Conservation (phyloP, 2,797 vertebrate genomes). For the Propithecus deckenii region DNA sequence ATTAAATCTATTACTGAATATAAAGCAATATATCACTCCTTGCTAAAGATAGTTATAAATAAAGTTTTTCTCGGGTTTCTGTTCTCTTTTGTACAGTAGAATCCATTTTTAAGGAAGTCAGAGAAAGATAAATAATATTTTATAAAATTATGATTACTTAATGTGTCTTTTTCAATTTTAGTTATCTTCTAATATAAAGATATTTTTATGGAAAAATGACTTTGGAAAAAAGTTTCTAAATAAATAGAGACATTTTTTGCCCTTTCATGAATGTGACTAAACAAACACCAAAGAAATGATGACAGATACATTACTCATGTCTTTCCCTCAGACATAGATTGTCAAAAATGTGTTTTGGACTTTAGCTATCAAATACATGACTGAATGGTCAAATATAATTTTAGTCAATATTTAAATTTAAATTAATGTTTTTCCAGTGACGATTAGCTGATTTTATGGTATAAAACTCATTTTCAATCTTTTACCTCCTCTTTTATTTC, state of each 20-base stretch:
- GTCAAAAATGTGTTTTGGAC: constrained; percentile 22
- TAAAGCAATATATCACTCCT: constrained; percentile 57
- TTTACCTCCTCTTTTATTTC: background rate
- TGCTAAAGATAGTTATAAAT: constrained; percentile 40
- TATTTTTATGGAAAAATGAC: constrained; percentile 43
- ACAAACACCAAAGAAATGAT: constrained; percentile 54
- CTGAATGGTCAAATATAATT: background rate
- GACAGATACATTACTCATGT: constrained; percentile 72
- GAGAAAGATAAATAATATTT: constrained; percentile 64
- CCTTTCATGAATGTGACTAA: constrained; percentile 53
- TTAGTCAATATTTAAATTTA: constrained; percentile 18
- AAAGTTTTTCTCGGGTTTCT: constrained; percentile 32
- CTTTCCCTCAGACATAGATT: background rate
- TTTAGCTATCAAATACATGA: background rate
- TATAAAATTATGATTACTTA: constrained; percentile 48
- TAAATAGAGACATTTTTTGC: constrained; percentile 29
- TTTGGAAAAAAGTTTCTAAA: background rate
- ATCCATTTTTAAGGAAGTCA: constrained; percentile 49
- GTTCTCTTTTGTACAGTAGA: constrained; percentile 2
- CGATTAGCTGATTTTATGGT: background rate
- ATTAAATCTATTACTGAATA: constrained; percentile 52
- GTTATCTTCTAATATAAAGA: constrained; percentile 46
- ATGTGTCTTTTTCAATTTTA: constrained; percentile 57
- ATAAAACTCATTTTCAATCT: background rate
- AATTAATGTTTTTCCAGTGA: background rate